phyloP scores from a whole-genome alignment of 2,888 invertebrate species.

The Pseudanteris insignis region DNA sequence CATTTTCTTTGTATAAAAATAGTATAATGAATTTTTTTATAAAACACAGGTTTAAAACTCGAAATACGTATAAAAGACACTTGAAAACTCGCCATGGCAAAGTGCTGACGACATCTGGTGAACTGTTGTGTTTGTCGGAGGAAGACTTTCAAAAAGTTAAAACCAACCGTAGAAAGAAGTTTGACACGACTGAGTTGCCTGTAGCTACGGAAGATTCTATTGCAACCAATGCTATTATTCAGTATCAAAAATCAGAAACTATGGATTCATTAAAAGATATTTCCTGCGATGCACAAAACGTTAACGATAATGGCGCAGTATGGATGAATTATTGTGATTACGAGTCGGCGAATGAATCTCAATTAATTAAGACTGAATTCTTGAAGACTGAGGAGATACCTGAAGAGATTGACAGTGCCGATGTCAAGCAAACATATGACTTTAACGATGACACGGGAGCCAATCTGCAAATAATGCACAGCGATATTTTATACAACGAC shows the following conservation, averaged over 20 bases:
- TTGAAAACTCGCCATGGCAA: constrained; percentile 70
- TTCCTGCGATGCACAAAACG: constrained; percentile 33
- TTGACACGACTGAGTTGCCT: constrained; percentile 38
- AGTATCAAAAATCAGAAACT: constrained; percentile 33
- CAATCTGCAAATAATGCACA: constrained; percentile 34
- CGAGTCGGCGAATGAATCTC: constrained; percentile 47
- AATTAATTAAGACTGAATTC: constrained; percentile 57
- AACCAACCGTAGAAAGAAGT: constrained; percentile 58
- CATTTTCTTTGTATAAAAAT: too few species aligned
- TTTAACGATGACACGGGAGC: constrained; percentile 19
- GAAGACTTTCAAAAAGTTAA: constrained; percentile 67
- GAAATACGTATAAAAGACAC: constrained; percentile 72
- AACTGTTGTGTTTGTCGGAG: constrained; percentile 66
- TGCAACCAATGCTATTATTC: constrained; percentile 49
- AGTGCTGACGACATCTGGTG: constrained; percentile 69
- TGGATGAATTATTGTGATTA: constrained; percentile 44
- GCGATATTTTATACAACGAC: constrained; percentile 35
- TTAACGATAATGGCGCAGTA: constrained; percentile 28
- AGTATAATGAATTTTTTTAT: too few species aligned
- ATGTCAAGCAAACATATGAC: constrained; percentile 19
- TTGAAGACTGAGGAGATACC: constrained; percentile 57
- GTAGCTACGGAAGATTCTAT: constrained; percentile 43
- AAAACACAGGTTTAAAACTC: constrained; percentile 68
- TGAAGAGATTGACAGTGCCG: constrained; percentile 32
- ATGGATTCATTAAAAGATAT: constrained; percentile 9